Evolutionary conservation across 2,797 vertebrate species (phyloP).

Genomic region (Sebastes paucispinis): DNA sequence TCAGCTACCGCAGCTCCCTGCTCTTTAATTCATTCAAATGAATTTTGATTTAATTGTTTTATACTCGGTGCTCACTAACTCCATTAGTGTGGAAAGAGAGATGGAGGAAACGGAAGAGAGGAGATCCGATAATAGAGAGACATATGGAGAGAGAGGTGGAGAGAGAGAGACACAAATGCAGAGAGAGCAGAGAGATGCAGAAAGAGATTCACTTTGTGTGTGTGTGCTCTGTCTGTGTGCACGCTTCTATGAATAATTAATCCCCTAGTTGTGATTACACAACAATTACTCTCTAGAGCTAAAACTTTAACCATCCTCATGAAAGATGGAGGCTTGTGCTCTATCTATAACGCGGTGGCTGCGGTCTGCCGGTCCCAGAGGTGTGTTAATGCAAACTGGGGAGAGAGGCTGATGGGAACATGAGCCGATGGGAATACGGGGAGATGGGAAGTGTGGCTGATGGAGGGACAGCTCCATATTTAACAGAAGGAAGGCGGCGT

Average conservation of each 20-base stretch:
- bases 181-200: constrained; percentile 10
- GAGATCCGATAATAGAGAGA: constrained; percentile 24
- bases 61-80: constrained; percentile 68
- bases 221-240: background rate
- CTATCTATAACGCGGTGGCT: constrained; percentile 51
- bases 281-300: constrained; percentile 73
- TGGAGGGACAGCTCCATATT: constrained; percentile 27
- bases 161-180: background rate
- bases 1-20: constrained; percentile 55
- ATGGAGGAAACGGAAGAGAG: constrained; percentile 4
- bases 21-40: constrained; percentile 77
- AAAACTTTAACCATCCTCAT: constrained; percentile 68
- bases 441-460: constrained; percentile 27
- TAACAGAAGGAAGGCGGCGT: background rate
- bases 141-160: constrained; percentile 16
- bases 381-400: constrained; percentile 53
- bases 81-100: constrained; percentile 61
- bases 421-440: constrained; percentile 30
- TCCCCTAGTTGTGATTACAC: constrained; percentile 68
- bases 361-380: constrained; percentile 37
- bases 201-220: constrained; percentile 19
- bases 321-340: constrained; percentile 57
- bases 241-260: constrained; percentile 71
- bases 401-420: constrained; percentile 50
- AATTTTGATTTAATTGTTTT: constrained; percentile 77